Evolutionary conservation across 2,797 vertebrate species (phyloP).

Genomic region (Kryptopterus vitreolus): DNA sequence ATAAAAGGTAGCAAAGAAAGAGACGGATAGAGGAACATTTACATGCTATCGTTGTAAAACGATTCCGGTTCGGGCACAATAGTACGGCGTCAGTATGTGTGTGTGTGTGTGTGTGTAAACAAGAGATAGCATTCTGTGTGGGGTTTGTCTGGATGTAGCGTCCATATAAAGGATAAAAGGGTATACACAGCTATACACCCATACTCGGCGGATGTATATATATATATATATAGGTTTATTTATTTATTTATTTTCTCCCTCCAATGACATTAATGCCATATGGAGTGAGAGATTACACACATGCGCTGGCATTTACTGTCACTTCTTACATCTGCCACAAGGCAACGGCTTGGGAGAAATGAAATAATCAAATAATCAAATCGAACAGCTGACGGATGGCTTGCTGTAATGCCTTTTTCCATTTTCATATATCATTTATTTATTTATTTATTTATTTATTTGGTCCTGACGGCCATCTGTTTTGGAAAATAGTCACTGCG

Average conservation of each 20-base stretch:
- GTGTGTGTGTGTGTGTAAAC: not conserved
- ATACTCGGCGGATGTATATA: not conserved
- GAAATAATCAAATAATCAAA: constrained; percentile 31
- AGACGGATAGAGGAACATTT: constrained; percentile 15
- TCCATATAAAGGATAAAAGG: not conserved
- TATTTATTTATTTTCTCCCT: not conserved
- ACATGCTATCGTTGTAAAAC: constrained; percentile 22
- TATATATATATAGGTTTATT: not conserved
- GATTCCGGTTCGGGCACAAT: constrained; percentile 39
- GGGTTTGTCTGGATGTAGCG: constrained; percentile 1
- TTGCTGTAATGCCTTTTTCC: constrained; percentile 3
- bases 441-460: not conserved
- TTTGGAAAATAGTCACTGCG: constrained; percentile 31
- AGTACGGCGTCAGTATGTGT: not conserved
- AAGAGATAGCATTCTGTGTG: constrained; percentile 9
- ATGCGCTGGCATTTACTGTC: constrained; percentile 29
- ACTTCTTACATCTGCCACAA: constrained; percentile 34
- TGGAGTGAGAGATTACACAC: constrained; percentile 10
- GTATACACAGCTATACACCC: not conserved
- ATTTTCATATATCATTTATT: constrained; percentile 14
- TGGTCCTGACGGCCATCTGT: constrained; percentile 34
- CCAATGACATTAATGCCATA: constrained; percentile 14
- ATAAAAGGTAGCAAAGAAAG: constrained; percentile 6
- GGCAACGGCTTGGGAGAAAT: constrained; percentile 35
- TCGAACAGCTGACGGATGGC: constrained; percentile 38